Evolutionary conservation across 2,888 invertebrate species (phyloP).

Genomic region (Sinohyriopsis cumingii): DNA sequence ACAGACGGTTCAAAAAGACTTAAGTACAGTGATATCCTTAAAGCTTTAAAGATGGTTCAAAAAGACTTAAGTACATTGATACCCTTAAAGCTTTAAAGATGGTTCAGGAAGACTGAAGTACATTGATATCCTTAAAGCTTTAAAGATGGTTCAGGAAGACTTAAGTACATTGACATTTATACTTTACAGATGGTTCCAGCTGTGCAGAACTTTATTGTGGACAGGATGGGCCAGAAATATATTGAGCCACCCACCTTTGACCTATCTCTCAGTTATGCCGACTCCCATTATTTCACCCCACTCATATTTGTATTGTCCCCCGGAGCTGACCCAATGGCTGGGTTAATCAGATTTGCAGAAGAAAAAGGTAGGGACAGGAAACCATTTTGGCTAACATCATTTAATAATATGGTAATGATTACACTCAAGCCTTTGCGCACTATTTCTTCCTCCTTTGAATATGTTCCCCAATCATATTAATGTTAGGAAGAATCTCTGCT

Average conservation of each 20-base stretch:
- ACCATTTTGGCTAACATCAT: no score
- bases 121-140: no score
- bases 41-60: no score
- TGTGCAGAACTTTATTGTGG: constrained; percentile 66
- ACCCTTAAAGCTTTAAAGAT: constrained; percentile 54
- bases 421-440: no score
- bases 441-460: no score
- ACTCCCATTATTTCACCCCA: constrained; percentile 67
- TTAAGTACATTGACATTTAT: neutral
- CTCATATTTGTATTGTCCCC: constrained; percentile 71
- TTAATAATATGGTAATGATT: no score
- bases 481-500: no score
- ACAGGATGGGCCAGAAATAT: constrained; percentile 66
- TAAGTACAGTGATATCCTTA: no score
- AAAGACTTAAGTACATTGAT: constrained; percentile 21
- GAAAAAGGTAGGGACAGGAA: constrained; percentile 59
- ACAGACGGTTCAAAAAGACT: no score
- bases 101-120: constrained; percentile 58
- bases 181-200: constrained; percentile 67
- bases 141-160: constrained; percentile 57
- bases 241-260: constrained; percentile 72
- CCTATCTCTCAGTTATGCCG: constrained; percentile 67
- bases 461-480: no score
- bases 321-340: constrained; percentile 71
- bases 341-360: constrained; percentile 70